Evolutionary conservation across 2,888 invertebrate genomes (phyloP).

Genomic region (Rotaria sp.): DNA sequence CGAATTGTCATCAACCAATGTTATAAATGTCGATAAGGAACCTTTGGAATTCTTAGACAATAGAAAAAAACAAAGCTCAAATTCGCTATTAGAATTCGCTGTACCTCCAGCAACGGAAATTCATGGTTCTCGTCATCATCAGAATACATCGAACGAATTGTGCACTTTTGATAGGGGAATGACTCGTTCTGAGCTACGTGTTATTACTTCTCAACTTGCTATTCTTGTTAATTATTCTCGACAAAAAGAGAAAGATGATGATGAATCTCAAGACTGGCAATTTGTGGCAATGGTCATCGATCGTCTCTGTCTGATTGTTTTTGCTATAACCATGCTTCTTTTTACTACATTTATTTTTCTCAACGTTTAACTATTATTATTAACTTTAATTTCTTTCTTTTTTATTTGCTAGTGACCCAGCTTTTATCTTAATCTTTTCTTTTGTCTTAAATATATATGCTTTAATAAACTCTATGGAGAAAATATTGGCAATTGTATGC

Average conservation of each 20-base stretch:
- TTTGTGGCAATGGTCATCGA: slow-evolving; percentile 37
- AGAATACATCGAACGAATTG: background rate
- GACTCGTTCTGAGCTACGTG: background rate
- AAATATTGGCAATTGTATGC: no score
- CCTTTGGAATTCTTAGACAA: background rate
- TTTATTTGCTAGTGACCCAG: no score
- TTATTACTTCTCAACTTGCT: background rate
- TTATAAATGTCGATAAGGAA: background rate
- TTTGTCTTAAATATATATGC: no score
- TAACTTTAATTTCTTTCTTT: no score
- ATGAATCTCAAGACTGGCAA: slow-evolving; percentile 33
- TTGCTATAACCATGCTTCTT: slow-evolving; percentile 6
- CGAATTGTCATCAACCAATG: background rate
- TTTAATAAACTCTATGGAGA: no score
- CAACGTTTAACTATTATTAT: no score
- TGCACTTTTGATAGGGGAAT: no score
- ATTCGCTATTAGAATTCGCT: background rate
- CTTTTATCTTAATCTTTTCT: no score
- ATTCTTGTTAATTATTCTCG: background rate
- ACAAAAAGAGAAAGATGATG: slow-evolving; percentile 29
- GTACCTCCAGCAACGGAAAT: background rate
- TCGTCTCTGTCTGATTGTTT: slow-evolving; percentile 35
- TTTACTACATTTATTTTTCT: background rate
- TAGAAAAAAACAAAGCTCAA: background rate
- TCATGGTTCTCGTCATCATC: background rate